Evolutionary conservation across 2,113 vertebrate genomes (phyloP).

Genomic region (sheep (Ovis aries)): ARS-UI_Ramb_v3.0 NC_056066.1:5556001-5556500

Average conservation of each 20-base stretch:
- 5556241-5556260: not conserved
- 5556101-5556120: slow-evolving; percentile 30
- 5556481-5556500: not conserved
- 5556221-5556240: not conserved
- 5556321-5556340: not conserved
- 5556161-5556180: not conserved
- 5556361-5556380: not conserved
- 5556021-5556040: slow-evolving; percentile 47
- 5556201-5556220: slow-evolving; percentile 5
- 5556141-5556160: not conserved
- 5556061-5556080: slow-evolving; percentile 24
- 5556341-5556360: not conserved
- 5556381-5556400: not conserved
- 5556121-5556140: not conserved
- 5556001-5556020: slow-evolving; percentile 25
- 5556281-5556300: not conserved
- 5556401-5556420: not conserved
- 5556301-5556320: not conserved
- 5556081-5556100: not conserved
- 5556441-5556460: not conserved
- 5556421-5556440: not conserved
- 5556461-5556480: not conserved
- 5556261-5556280: not conserved
- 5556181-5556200: not conserved
- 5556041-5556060: slow-evolving; percentile 41